These are phyloP conservation scores for Pitta sordida DNA, from an alignment of 2,113 vertebrate species.

Conservation along the genomic window DNA sequence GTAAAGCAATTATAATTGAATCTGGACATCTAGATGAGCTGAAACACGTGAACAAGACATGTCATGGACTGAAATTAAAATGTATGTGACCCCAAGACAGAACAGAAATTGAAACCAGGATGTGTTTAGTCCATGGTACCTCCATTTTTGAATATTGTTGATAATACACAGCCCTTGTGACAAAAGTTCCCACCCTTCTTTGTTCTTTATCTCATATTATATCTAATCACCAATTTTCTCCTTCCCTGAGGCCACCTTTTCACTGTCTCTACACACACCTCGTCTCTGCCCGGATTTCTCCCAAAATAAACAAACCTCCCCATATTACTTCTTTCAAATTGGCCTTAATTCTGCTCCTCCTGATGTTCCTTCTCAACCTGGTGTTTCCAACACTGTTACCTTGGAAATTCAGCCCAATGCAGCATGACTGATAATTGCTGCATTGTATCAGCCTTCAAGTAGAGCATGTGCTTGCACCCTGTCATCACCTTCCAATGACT, in stretches of 20 bases:
- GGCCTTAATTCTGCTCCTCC: not conserved
- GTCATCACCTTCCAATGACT: not conserved
- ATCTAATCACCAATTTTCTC: not conserved
- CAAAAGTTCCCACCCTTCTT: not conserved
- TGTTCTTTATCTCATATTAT: not conserved
- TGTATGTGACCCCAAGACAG: not conserved
- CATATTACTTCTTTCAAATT: not conserved
- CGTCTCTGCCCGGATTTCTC: not conserved
- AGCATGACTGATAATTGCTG: not conserved
- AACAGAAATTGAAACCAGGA: not conserved
- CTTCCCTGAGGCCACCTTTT: not conserved
- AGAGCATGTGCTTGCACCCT: not conserved
- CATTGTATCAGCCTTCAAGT: not conserved
- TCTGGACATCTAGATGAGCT: not conserved
- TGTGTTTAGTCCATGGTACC: not conserved
- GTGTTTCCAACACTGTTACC: not conserved
- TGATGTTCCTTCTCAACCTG: not conserved
- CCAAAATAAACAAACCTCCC: not conserved
- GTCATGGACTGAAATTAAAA: not conserved
- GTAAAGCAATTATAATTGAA: not conserved
- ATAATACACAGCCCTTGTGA: not conserved
- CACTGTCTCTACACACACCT: not conserved
- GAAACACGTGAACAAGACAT: not conserved
- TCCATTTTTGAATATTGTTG: not conserved
- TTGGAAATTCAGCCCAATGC: not conserved